Conservation (phyloP, 2,797 vertebrate species). For the Naso thynnoides region DNA sequence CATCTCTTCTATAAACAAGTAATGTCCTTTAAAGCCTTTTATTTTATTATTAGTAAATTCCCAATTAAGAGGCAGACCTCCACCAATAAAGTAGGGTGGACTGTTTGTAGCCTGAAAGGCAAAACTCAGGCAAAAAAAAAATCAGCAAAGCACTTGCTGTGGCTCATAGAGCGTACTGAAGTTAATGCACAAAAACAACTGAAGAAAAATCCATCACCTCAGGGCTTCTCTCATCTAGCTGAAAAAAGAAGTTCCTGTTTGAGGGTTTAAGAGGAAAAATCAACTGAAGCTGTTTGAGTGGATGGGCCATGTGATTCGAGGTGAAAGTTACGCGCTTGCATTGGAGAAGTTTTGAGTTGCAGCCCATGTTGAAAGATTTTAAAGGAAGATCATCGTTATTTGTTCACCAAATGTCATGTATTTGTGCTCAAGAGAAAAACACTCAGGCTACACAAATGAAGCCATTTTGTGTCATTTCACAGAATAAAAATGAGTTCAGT, state of each 20-base stretch:
- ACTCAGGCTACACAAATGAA: constrained; percentile 3
- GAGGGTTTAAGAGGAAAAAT: not conserved
- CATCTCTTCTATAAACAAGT: not conserved
- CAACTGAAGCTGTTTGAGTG: not conserved
- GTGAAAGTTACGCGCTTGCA: not conserved
- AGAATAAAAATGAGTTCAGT: not conserved
- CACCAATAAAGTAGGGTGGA: not conserved
- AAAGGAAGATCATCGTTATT: not conserved
- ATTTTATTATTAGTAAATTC: not conserved
- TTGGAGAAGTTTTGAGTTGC: not conserved
- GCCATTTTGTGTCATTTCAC: not conserved
- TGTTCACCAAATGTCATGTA: not conserved
- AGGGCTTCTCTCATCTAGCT: not conserved
- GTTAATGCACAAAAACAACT: not conserved
- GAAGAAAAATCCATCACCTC: not conserved
- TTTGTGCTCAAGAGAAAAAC: not conserved
- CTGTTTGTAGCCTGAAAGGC: not conserved
- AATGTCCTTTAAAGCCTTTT: not conserved
- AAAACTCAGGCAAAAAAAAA: not conserved
- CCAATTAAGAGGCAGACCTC: not conserved
- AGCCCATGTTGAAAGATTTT: not conserved
- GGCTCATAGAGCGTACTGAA: not conserved
- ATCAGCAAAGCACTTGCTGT: not conserved
- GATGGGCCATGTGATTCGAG: not conserved
- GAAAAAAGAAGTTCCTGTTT: not conserved